A percentile compares a stretch with the other conserved stretches of the same genome.
phyloP scores from a whole-genome alignment of 1,140 invertebrate genomes.

The Eumaeus atala region DNA sequence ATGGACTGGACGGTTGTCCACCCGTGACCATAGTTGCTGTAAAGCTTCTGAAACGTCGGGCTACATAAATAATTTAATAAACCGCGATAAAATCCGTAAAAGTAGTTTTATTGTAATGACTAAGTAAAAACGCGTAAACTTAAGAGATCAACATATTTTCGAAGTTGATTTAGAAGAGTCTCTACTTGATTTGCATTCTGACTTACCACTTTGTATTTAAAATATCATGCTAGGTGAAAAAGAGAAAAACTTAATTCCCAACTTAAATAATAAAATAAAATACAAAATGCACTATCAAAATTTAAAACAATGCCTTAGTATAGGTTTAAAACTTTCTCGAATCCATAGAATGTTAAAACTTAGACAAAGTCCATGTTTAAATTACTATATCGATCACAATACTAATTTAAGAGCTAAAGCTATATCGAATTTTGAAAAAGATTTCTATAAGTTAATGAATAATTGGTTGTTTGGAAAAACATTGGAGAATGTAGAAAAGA shows the following conservation, averaged over 20 bases:
- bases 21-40: no score
- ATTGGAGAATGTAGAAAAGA: conserved; percentile 69
- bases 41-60: no score
- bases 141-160: no score
- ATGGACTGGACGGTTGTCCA: no score
- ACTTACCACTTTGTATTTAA: conserved; percentile 70
- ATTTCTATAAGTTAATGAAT: conserved; percentile 71
- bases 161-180: conserved; percentile 54
- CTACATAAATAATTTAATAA: no score
- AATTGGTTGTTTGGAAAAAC: conserved; percentile 71
- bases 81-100: no score
- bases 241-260: conserved; percentile 45
- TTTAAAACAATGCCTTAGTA: conserved; percentile 67
- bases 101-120: no score
- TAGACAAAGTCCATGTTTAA: conserved; percentile 68
- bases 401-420: conserved; percentile 47
- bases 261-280: conserved; percentile 47
- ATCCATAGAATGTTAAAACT: conserved; percentile 72
- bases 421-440: conserved; percentile 67
- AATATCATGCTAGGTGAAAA: conserved; percentile 30
- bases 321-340: conserved; percentile 65
- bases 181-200: conserved; percentile 71
- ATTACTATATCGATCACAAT: conserved; percentile 67
- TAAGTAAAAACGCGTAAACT: no score
- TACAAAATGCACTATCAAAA: conserved; percentile 72